Evolutionary conservation across 2,797 vertebrate genomes (phyloP), one percentile per base, ranked within the genome.

Genomic region (Hydrocynus forskahlii): DNA sequence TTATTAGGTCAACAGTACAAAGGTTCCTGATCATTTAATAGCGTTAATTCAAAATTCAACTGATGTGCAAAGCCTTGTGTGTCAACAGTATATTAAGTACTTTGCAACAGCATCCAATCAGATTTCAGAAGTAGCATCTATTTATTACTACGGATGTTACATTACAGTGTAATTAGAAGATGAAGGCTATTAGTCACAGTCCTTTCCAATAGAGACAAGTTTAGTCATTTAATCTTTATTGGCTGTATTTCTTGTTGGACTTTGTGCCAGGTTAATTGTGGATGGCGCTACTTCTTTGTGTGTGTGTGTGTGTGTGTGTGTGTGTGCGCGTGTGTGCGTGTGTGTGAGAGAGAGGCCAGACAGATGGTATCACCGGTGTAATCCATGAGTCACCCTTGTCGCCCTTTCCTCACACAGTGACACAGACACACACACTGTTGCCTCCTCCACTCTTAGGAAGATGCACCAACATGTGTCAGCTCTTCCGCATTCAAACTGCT

Each of bases 321-420:
- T 29, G 29, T 29, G 29, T 29, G 29, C 3, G 29, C 3, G 29
- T 29, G 29, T 29, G 1, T 29, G 29, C 25, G 59, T 25, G n/a
- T n/a, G n/a, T n/a, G n/a, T n/a, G n/a, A n/a, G n/a, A n/a, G n/a
- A n/a, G 74, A 77, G 13, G 23, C 17, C 52, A 68, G 69, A 75
- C 76, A 79, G 81, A 83, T 83, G 81, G 81, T 14, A 57, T 76
- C 66, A 59, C 59, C 63, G 43, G 78, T 35, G 52, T 84, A 77
- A 84, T 81, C 78, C 76, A 64, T 77, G 78, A 74, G 69, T 81
- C 74, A 80, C 75, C 74, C 68, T 21, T 45, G 62, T 74, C 62
- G 9, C 13, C 62, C 82, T 68, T 54, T 29, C 70, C 29, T 54
- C 48, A 35, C 70, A 54, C 55, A 72, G 48, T 54, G 25, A 72